These are phyloP conservation scores for Ranitomeya imitator DNA, from an alignment of 2,113 vertebrate species.

Conservation along the genomic window DNA sequence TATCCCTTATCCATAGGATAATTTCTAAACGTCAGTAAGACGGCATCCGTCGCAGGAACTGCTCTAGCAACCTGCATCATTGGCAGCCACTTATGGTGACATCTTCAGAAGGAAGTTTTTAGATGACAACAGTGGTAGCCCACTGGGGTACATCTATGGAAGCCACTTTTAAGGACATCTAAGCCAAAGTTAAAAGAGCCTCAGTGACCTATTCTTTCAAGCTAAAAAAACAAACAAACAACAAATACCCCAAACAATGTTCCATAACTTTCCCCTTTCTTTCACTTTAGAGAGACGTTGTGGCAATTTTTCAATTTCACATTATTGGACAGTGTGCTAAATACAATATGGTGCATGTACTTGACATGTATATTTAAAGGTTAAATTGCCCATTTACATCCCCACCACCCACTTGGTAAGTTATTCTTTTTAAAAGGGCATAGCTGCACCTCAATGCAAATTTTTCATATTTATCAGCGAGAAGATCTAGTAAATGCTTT, in stretches of 20 bases:
- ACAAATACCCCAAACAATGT: not conserved
- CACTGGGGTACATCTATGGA: not conserved
- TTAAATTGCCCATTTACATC: not conserved
- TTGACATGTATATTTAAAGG: not conserved
- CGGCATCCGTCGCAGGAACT: too few species aligned
- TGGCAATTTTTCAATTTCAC: not conserved
- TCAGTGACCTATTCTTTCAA: not conserved
- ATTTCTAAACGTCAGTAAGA: too few species aligned
- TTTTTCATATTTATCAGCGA: not conserved
- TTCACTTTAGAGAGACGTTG: not conserved
- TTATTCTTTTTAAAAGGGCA: too few species aligned
- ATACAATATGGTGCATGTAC: not conserved
- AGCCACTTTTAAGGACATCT: not conserved
- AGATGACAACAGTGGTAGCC: not conserved
- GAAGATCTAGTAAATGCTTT: not conserved
- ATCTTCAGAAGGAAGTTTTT: not conserved
- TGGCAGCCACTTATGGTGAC: not conserved
- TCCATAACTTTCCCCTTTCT: not conserved
- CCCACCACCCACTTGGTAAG: too few species aligned
- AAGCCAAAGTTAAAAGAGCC: not conserved
- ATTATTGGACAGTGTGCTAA: not conserved
- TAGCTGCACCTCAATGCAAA: not conserved
- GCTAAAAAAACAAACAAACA: not conserved
- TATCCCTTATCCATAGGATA: too few species aligned
- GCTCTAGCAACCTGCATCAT: not conserved